phyloP scores from a whole-genome alignment of 1,140 invertebrate genomes.

The Drosophila micromelanica region DNA sequence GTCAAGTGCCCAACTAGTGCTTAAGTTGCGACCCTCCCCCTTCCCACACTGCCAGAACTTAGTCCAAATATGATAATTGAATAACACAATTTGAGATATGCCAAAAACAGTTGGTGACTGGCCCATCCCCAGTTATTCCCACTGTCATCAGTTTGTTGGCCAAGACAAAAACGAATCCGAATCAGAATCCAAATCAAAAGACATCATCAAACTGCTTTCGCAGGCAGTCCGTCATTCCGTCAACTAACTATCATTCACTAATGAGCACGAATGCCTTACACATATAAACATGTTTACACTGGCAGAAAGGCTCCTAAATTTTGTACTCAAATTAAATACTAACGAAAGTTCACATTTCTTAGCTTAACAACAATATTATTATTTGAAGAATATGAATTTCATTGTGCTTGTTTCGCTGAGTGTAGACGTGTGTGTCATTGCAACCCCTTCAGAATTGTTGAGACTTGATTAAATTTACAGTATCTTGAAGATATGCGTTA shows the following conservation, averaged over 20 bases:
- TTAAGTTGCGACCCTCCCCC: constrained; percentile 2
- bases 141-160: neutral
- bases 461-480: constrained; percentile 31
- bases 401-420: neutral
- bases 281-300: neutral
- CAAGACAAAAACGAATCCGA: neutral
- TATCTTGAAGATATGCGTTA: neutral
- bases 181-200: neutral
- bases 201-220: constrained; percentile 4
- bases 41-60: neutral
- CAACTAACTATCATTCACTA: constrained; percentile 20
- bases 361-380: too few relatives aligned
- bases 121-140: constrained; percentile 3
- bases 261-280: constrained; percentile 2
- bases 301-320: too few relatives aligned
- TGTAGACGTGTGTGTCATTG: constrained; percentile 1
- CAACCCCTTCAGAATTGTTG: constrained; percentile 6
- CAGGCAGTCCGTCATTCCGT: neutral
- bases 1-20: constrained; percentile 39
- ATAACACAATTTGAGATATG: constrained; percentile 44
- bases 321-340: too few relatives aligned
- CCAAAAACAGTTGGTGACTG: constrained; percentile 25
- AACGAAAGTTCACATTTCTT: too few relatives aligned
- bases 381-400: too few relatives aligned
- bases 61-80: constrained; percentile 53